Conservation (phyloP, 2,113 vertebrate species). For the Aptenodytes patagonicus region DNA sequence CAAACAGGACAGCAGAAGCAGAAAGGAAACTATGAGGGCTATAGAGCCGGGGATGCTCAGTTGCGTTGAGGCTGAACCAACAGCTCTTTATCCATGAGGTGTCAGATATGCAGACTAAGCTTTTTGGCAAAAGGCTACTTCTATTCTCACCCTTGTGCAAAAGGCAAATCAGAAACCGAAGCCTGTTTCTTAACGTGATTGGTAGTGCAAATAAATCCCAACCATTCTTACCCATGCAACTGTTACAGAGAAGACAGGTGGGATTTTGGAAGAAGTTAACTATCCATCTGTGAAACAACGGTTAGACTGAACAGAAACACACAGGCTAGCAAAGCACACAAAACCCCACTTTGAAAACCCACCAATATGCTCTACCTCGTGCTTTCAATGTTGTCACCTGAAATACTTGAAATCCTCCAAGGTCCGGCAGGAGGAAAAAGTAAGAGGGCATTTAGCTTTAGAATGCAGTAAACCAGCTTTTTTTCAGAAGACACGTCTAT, state of each 20-base stretch:
- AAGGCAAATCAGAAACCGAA: neutral
- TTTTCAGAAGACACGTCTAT: neutral
- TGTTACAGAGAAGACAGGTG: neutral
- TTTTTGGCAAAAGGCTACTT: neutral
- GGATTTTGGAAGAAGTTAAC: neutral
- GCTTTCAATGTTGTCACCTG: neutral
- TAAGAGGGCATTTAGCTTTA: neutral
- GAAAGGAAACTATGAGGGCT: neutral
- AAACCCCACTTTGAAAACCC: neutral
- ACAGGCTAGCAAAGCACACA: neutral
- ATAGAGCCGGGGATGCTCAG: neutral
- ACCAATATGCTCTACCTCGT: neutral
- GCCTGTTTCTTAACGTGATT: rapidly evolving
- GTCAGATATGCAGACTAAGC: neutral
- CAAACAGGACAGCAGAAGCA: neutral
- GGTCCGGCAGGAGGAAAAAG: neutral
- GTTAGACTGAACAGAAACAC: neutral
- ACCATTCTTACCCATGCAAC: neutral
- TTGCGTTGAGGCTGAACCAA: neutral
- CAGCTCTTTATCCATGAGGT: neutral
- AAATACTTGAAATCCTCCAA: neutral
- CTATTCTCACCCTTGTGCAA: neutral
- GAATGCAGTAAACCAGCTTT: neutral
- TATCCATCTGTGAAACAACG: neutral
- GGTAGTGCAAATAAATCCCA: neutral